Conservation (phyloP, 30 jellyfish, hydroid and myxozoan species). For the Cassiopea andromeda region DNA sequence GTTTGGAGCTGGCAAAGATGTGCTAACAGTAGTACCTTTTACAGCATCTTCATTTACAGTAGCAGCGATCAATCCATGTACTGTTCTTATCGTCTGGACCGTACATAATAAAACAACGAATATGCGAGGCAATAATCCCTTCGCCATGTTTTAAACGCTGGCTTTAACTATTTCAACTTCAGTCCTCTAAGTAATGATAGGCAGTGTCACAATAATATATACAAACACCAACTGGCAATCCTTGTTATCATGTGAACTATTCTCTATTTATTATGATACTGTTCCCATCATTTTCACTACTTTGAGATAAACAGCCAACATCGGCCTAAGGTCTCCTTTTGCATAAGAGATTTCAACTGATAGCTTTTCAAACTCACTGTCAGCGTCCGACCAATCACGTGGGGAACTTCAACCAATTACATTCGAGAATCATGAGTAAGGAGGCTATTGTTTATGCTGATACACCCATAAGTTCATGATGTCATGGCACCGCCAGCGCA, state of each 20-base stretch:
- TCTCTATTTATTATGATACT: not conserved
- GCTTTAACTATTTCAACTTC: not conserved
- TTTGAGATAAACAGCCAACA: constrained; percentile 11
- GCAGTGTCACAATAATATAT: not conserved
- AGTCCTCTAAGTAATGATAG: not conserved
- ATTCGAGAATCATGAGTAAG: constrained; percentile 49
- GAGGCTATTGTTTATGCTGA: constrained; percentile 31
- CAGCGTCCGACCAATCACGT: constrained; percentile 77
- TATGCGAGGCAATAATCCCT: constrained; percentile 3
- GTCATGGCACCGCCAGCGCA: constrained; percentile 55
- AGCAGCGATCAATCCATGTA: constrained; percentile 6
- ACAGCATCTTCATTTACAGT: constrained; percentile 60
- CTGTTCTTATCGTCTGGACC: not conserved
- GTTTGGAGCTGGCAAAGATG: constrained; percentile 64
- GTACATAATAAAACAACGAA: constrained; percentile 20
- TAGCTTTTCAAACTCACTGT: constrained; percentile 66
- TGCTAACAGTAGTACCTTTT: constrained; percentile 50
- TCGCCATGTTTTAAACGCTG: constrained; percentile 62
- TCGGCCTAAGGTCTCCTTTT: constrained; percentile 15
- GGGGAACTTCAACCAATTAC: constrained; percentile 42
- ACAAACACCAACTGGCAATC: not conserved
- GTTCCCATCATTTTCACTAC: not conserved
- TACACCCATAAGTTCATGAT: constrained; percentile 63
- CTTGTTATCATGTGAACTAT: not conserved
- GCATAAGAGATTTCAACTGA: constrained; percentile 52